Percentiles rank a stretch among this genome's conserved stretches.
phyloP scores from a whole-genome alignment of 2,113 vertebrate genomes.

The crab-eating macaque (Macaca fascicularis) region DNA sequence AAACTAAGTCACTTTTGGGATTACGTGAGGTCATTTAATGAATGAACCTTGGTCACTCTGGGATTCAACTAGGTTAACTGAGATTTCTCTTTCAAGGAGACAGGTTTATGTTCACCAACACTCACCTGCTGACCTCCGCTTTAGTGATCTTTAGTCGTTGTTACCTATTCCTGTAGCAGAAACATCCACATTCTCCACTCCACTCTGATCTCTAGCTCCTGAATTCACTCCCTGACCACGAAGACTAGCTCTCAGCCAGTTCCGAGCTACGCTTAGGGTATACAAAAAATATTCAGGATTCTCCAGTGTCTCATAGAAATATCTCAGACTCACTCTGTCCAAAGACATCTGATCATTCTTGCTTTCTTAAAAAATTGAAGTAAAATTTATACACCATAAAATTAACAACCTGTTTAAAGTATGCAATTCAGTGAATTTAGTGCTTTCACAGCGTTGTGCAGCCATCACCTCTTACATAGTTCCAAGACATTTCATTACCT shows the following conservation, averaged over 20 bases:
- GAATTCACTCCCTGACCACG: background rate
- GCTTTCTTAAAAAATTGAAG: background rate
- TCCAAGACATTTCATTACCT: background rate
- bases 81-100: background rate
- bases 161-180: background rate
- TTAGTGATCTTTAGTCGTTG: background rate
- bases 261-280: background rate
- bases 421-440: background rate
- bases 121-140: background rate
- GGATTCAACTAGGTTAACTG: background rate
- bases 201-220: background rate
- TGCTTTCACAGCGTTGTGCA: background rate
- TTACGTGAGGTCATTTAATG: background rate
- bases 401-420: background rate
- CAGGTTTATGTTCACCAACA: rapidly evolving
- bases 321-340: background rate
- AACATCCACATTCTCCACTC: too few species aligned
- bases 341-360: background rate
- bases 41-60: background rate
- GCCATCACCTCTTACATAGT: background rate
- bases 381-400: background rate
- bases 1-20: background rate
- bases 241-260: background rate
- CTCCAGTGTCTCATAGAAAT: background rate
- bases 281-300: background rate